Percentiles rank a stretch among this genome's conserved stretches.
Conservation (phyloP, 92 coral and sea anemone genomes). For the Phymanthus crucifer region DNA sequence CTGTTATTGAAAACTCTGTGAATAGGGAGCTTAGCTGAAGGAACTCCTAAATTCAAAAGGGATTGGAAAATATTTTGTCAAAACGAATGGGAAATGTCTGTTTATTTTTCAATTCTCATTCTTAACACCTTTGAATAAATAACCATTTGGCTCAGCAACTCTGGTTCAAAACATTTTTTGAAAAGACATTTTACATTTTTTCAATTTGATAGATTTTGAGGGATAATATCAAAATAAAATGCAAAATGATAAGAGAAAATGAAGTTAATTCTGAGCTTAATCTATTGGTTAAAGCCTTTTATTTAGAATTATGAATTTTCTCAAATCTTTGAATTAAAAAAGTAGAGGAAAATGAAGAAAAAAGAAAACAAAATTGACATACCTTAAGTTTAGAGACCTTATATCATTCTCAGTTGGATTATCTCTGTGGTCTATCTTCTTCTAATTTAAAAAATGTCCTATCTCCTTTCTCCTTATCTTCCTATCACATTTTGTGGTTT, state of each 20-base stretch:
- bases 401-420: not conserved
- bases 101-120: no score
- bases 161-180: no score
- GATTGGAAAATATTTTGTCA: no score
- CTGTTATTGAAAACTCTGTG: no score
- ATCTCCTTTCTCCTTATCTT: not conserved
- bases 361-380: not conserved
- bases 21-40: no score
- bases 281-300: not conserved
- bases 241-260: not conserved
- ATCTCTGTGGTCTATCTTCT: constrained; percentile 6
- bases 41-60: no score
- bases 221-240: no score
- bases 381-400: not conserved
- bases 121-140: no score
- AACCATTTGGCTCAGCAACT: no score
- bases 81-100: no score
- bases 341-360: not conserved
- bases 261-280: not conserved
- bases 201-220: no score
- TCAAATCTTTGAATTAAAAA: not conserved
- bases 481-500: constrained; percentile 3
- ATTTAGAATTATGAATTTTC: not conserved
- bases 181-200: no score
- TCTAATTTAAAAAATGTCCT: not conserved